Percentiles rank a stretch among this genome's conserved stretches.
Conservation (phyloP, 2,888 invertebrate genomes). For the Drosophila seclusa region DNA sequence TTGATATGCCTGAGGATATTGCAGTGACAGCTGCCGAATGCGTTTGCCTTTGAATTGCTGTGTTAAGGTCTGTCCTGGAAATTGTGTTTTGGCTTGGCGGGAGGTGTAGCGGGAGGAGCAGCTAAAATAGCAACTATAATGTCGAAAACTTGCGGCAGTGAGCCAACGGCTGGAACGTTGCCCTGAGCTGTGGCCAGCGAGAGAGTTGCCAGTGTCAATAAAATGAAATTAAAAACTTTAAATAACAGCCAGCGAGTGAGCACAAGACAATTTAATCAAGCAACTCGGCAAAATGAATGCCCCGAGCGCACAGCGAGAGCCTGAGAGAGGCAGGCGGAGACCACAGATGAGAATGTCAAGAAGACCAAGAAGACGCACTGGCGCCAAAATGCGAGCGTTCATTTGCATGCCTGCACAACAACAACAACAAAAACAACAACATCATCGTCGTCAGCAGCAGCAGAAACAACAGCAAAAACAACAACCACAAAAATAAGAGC, state of each 20-base stretch:
- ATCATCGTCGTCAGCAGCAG: neutral
- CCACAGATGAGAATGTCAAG: conserved; percentile 29
- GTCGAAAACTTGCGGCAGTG: conserved; percentile 34
- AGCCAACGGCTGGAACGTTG: conserved; percentile 18
- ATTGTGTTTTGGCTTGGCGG: conserved; percentile 44
- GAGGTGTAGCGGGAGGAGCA: conserved; percentile 3
- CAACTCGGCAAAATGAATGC: conserved; percentile 74
- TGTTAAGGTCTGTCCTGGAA: conserved; percentile 17
- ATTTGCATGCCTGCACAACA: conserved; percentile 70
- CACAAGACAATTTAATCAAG: conserved; percentile 73
- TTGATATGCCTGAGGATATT: conserved; percentile 34
- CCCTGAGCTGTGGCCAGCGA: conserved; percentile 11
- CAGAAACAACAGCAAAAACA: conserved; percentile 21
- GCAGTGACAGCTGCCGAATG: conserved; percentile 45
- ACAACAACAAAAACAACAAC: conserved; percentile 20
- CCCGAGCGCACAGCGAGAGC: conserved; percentile 26
- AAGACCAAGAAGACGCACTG: conserved; percentile 42
- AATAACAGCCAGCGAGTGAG: conserved; percentile 53
- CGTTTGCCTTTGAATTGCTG: conserved; percentile 17
- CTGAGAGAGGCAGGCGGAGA: conserved; percentile 4
- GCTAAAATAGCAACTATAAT: conserved; percentile 36
- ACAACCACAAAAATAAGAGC: conserved; percentile 27
- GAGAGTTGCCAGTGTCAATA: conserved; percentile 64
- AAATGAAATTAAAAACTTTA: conserved; percentile 77
- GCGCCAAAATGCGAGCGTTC: conserved; percentile 39